A percentile compares a stretch with the other conserved stretches of the same genome.
Evolutionary conservation across 1,140 invertebrate genomes (phyloP).

Genomic region (Leptinotarsa undecemlineata): DNA sequence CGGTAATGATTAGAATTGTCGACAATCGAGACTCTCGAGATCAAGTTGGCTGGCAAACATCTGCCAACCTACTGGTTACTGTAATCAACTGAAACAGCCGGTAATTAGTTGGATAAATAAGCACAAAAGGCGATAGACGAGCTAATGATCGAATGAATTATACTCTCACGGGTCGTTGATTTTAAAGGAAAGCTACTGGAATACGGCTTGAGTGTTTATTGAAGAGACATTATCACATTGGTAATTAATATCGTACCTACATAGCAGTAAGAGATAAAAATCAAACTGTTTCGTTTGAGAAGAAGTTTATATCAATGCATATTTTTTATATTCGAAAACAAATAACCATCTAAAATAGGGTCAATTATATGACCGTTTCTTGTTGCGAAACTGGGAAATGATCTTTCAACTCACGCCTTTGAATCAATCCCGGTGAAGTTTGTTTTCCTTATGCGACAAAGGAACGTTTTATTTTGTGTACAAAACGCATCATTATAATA

Average conservation of each 20-base stretch:
- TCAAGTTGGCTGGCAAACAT: conserved; percentile 3
- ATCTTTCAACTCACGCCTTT: background rate
- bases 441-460: background rate
- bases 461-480: too few species aligned
- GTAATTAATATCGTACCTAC: background rate
- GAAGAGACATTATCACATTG: background rate
- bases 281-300: background rate
- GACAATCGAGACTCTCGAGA: background rate
- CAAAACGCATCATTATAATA: too few species aligned
- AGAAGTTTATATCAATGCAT: background rate
- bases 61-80: conserved; percentile 6
- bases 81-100: conserved; percentile 1
- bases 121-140: conserved; percentile 17
- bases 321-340: background rate
- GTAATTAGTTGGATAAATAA: conserved; percentile 9
- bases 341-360: background rate
- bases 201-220: background rate
- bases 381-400: background rate
- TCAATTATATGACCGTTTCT: background rate
- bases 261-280: background rate
- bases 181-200: background rate
- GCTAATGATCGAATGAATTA: conserved; percentile 7
- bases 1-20: conserved; percentile 1
- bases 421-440: background rate
- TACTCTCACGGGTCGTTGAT: background rate